These are phyloP conservation scores for Parelbella ahira DNA, from an alignment of 2,888 invertebrate species.

Conservation along the genomic window DNA sequence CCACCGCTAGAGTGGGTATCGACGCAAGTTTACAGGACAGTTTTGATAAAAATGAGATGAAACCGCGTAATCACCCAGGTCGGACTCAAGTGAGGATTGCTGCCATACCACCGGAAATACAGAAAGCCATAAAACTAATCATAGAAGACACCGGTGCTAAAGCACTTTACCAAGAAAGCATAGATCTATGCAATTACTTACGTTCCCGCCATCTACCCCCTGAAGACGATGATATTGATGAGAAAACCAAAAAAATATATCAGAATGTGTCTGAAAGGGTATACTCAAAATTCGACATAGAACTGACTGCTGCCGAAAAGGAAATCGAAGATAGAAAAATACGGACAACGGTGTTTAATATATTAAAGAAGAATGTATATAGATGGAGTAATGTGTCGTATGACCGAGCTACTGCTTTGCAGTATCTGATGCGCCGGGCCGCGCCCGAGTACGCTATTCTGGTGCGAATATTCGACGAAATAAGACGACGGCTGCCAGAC, in stretches of 20 bases:
- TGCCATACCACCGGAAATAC: constrained; percentile 81
- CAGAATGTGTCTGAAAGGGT: constrained; percentile 53
- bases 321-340: constrained; percentile 65
- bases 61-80: constrained; percentile 88
- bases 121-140: constrained; percentile 76
- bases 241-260: constrained; percentile 63
- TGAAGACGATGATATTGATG: constrained; percentile 76
- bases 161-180: constrained; percentile 74
- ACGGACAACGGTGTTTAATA: constrained; percentile 74
- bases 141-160: constrained; percentile 81
- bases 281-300: constrained; percentile 42
- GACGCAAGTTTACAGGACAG: constrained; percentile 68
- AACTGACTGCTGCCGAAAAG: constrained; percentile 53
- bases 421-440: constrained; percentile 86
- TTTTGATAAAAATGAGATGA: constrained; percentile 75
- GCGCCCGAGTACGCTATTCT: constrained; percentile 88
- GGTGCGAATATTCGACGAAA: constrained; percentile 86
- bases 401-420: constrained; percentile 81
- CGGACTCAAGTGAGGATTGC: constrained; percentile 75
- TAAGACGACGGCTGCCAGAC: constrained; percentile 80
- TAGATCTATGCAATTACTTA: constrained; percentile 81
- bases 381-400: constrained; percentile 88
- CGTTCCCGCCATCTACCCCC: constrained; percentile 82
- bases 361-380: constrained; percentile 82
- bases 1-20: constrained; percentile 67